Percentiles rank a stretch among this genome's conserved stretches.
Conservation (phyloP, 1,140 invertebrate species). For the Cephus cinctus region DNA sequence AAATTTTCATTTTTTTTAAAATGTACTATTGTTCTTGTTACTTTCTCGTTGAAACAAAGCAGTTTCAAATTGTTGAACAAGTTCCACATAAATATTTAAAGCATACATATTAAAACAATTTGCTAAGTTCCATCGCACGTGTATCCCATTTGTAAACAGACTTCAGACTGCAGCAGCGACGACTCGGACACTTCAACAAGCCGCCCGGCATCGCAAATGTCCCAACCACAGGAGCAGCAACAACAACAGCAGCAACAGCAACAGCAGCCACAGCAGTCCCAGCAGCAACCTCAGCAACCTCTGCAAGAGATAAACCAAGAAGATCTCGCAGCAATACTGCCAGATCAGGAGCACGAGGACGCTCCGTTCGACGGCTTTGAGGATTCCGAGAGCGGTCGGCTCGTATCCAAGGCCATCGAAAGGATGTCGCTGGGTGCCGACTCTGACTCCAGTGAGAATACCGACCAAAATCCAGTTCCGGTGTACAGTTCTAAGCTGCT, state of each 20-base stretch:
- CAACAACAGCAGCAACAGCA: conserved; percentile 15
- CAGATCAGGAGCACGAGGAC: conserved; percentile 61
- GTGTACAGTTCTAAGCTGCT: conserved; percentile 57
- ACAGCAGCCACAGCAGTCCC: conserved; percentile 21
- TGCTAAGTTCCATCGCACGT: too few relatives aligned
- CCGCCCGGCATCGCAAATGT: conserved; percentile 22
- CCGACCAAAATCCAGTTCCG: conserved; percentile 47
- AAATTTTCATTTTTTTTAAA: neutral
- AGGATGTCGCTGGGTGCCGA: conserved; percentile 52
- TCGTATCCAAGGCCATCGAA: conserved; percentile 53
- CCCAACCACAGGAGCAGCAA: conserved; percentile 20
- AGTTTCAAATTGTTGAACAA: neutral
- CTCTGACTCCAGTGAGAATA: conserved; percentile 48
- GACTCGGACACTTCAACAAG: conserved; percentile 43
- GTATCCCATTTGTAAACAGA: conserved; percentile 23
- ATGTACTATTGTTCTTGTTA: neutral
- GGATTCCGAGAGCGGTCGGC: conserved; percentile 50
- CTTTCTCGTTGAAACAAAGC: neutral
- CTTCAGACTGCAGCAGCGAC: conserved; percentile 44
- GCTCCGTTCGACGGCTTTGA: conserved; percentile 66
- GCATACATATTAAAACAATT: too few relatives aligned
- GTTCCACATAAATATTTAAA: too few relatives aligned
- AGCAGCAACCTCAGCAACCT: conserved; percentile 39
- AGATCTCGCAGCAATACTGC: conserved; percentile 67
- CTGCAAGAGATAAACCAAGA: conserved; percentile 66